phyloP scores from a whole-genome alignment of 2,113 vertebrate genomes.

The Gyps fulvus region DNA sequence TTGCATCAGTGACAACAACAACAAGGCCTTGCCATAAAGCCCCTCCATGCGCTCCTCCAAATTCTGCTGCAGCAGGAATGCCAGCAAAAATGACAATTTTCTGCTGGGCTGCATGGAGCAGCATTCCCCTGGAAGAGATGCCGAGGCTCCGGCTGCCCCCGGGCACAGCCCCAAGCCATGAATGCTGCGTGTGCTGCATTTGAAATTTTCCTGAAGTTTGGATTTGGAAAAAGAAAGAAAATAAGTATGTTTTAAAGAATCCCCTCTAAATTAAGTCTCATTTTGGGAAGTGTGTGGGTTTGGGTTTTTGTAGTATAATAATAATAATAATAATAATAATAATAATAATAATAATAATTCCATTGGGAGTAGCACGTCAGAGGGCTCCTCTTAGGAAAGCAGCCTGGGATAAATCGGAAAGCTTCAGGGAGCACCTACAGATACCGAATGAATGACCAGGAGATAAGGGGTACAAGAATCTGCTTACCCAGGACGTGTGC shows the following conservation, averaged over 20 bases:
- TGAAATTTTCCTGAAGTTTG: neutral
- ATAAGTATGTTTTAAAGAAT: neutral
- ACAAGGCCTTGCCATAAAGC: neutral
- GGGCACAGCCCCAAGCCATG: neutral
- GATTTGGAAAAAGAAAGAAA: neutral
- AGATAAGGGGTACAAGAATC: neutral
- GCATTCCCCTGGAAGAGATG: neutral
- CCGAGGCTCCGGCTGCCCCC: neutral
- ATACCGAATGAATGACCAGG: neutral
- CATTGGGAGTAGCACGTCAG: neutral
- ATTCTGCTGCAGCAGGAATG: neutral
- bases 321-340: no score
- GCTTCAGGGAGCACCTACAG: neutral
- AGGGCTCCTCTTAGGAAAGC: neutral
- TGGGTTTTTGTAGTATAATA: neutral
- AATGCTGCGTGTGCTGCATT: neutral
- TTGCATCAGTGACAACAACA: neutral
- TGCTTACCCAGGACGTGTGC: neutral
- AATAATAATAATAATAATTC: neutral
- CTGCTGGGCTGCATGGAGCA: neutral
- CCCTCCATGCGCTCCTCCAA: neutral
- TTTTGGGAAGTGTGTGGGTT: neutral
- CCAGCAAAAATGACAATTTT: neutral
- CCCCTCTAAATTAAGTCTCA: neutral
- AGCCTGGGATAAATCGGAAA: neutral